Conservation (phyloP, 2,797 vertebrate genomes). For the Mycteria americana region DNA sequence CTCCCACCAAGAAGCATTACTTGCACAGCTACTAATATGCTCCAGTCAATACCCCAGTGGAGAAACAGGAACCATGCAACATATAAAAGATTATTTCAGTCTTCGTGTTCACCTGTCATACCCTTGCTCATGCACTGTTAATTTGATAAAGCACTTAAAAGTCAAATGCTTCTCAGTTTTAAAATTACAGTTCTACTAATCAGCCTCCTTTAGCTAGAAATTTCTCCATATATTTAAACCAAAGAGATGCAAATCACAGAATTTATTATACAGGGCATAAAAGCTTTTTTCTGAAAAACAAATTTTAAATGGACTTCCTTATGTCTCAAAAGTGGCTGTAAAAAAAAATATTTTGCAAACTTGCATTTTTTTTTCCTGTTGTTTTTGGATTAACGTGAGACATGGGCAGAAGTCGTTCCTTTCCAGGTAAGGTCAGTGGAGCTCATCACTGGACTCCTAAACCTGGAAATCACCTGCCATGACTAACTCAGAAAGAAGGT, state of each 20-base stretch:
- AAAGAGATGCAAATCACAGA: neutral
- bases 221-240: neutral
- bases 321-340: neutral
- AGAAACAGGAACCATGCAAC: neutral
- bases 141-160: slow-evolving; percentile 34
- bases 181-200: slow-evolving; percentile 13
- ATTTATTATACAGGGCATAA: neutral
- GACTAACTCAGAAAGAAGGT: neutral
- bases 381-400: neutral
- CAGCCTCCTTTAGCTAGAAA: neutral
- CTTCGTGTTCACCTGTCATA: neutral
- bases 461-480: neutral
- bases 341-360: neutral
- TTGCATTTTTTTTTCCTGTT: neutral
- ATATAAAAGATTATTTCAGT: neutral
- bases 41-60: neutral
- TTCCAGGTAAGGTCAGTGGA: neutral
- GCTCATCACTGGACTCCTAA: neutral
- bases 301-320: neutral
- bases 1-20: neutral
- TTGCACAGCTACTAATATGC: neutral
- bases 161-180: slow-evolving; percentile 34
- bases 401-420: neutral
- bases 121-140: slow-evolving; percentile 13
- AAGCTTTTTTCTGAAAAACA: neutral